Conservation (phyloP, 2,113 vertebrate species). For the Onychostoma macrolepis region DNA sequence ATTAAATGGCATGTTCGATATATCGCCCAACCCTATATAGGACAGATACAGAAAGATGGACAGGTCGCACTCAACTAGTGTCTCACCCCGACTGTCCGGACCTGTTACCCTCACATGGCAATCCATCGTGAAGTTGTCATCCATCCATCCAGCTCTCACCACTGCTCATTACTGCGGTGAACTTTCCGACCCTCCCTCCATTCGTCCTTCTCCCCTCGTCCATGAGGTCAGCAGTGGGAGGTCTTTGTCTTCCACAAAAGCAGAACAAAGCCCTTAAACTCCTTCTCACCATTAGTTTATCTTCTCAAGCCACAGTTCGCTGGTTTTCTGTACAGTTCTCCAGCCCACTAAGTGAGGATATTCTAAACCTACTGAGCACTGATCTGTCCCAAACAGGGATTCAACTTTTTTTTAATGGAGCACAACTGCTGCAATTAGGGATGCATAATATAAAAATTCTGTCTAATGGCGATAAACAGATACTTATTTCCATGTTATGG, state of each 20-base stretch:
- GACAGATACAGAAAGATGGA: constrained; percentile 5
- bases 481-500: not conserved
- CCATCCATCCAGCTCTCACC: constrained; percentile 31
- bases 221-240: constrained; percentile 36
- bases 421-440: not conserved
- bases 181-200: constrained; percentile 30
- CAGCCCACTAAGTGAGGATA: not conserved
- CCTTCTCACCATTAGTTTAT: constrained; percentile 32
- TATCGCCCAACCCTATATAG: too few relatives aligned
- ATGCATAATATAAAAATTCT: not conserved
- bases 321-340: not conserved
- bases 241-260: constrained; percentile 34
- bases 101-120: not conserved
- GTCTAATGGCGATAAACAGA: not conserved
- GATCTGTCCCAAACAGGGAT: not conserved
- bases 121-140: constrained; percentile 16
- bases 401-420: not conserved
- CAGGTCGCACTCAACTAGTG: not conserved
- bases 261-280: constrained; percentile 37
- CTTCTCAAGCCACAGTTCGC: not conserved
- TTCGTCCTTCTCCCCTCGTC: constrained; percentile 25
- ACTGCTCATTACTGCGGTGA: constrained; percentile 30
- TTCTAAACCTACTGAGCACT: not conserved
- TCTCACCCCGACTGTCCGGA: constrained; percentile 20
- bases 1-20: too few relatives aligned